Base-by-base conservation (phyloP, 2,113 vertebrate species). In the Anoplopoma fimbria region DNA sequence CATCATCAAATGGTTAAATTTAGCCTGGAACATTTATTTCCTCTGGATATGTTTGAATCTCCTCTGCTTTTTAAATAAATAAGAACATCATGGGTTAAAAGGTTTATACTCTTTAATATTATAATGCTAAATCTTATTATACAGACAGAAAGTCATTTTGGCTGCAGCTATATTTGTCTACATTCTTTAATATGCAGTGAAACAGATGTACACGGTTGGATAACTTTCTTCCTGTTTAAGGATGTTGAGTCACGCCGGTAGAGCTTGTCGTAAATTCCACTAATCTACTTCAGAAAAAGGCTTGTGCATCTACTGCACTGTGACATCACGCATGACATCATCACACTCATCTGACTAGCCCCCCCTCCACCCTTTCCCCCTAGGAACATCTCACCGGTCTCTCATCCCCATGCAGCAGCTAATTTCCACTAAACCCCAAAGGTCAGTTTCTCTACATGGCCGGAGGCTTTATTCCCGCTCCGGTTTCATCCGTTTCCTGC, bases 301-400 rank as follows among this genome's bases (percentile, higher is more conserved):
- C 57, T 69, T 40, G 62, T 84, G 51, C 60, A 13, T 25, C 25
- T 6, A 21, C 81, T 72, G 81, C 81, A 62, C 77, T 4, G 73
- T 92, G 83, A 90, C 77, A 75, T 89, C 84, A 87, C 33, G 19
- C n/a, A 25, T 53, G 76, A 78, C 80, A 47, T 84, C 23, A 69
- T 9, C 4, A 15, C 38, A 36, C 51, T 40, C 53, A 3, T 13
- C 51, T 5, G 21, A 61, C 33, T 8, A 47, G 17, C 45, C 17
- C 36, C n/a, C 49, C 27, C 19, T 9, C 49, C 21, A 19, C 19
- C 4, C 13, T 9, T n/a, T n/a, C n/a, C 53, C 40, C 38, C 21
- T 1, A 64, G 36, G 34, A 70, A 55, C 45, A 65, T 71, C 53
- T 49, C 29, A 2, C 53, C 13, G n/a, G 40, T 47, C 42, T 36